Evolutionary conservation across 2,113 vertebrate genomes (phyloP).

Genomic region (Sapajus apella): DNA sequence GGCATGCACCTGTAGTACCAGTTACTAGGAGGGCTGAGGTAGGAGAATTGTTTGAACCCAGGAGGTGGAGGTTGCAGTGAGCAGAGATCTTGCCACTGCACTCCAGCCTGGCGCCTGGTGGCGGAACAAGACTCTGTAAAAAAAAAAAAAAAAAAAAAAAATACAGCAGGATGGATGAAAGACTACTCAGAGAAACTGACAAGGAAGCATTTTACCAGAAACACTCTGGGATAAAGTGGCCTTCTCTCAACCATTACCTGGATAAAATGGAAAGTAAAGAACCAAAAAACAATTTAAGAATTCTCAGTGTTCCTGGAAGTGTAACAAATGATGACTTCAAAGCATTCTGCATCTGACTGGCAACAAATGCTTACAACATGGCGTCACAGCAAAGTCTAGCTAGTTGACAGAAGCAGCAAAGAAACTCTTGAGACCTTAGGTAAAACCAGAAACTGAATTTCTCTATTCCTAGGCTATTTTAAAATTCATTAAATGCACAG

Average conservation of each 20-base stretch:
- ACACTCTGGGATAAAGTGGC: neutral
- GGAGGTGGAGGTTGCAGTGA: too few species aligned
- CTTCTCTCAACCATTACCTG: neutral
- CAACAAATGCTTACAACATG: neutral
- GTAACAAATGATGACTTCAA: neutral
- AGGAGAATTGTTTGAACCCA: too few species aligned
- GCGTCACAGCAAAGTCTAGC: neutral
- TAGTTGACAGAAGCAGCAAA: neutral
- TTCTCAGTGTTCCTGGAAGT: slow-evolving; percentile 14
- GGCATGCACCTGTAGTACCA: too few species aligned
- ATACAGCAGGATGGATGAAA: neutral
- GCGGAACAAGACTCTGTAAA: too few species aligned
- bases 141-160: too few species aligned
- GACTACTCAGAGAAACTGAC: neutral
- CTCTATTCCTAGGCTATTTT: neutral
- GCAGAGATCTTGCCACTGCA: too few species aligned
- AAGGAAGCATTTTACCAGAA: neutral
- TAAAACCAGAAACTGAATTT: neutral
- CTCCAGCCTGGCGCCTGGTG: too few species aligned
- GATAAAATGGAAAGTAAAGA: neutral
- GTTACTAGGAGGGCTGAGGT: too few species aligned
- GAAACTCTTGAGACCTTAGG: neutral
- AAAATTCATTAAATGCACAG: neutral
- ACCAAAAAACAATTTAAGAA: neutral
- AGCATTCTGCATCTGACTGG: neutral